Conservation (phyloP, 1,140 invertebrate genomes). For the Trichogramma pretiosum region DNA sequence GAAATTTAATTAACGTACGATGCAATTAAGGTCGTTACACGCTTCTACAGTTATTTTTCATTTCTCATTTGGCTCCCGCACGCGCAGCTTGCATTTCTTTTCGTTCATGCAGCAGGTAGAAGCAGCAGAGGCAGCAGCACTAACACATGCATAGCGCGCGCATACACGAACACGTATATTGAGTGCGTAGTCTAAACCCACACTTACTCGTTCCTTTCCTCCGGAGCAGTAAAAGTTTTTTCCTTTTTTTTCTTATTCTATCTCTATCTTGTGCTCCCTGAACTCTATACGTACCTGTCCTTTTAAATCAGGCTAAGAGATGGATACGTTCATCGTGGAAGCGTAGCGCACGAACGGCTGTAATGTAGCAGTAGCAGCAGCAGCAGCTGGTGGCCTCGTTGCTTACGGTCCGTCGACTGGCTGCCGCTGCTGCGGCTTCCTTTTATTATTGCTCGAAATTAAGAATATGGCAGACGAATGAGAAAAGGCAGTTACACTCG, state of each 20-base stretch:
- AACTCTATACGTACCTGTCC: conserved; percentile 1
- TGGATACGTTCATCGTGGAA: conserved; percentile 10
- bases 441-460: conserved; percentile 22
- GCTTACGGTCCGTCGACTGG: conserved; percentile 15
- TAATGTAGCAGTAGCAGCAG: too few relatives aligned
- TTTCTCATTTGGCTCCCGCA: not conserved
- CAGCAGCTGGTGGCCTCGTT: conserved; percentile 20
- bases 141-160: too few relatives aligned
- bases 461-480: not conserved
- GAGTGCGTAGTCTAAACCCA: too few relatives aligned
- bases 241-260: conserved; percentile 2
- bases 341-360: too few relatives aligned
- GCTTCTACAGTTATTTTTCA: conserved; percentile 7
- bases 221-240: not conserved
- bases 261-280: not conserved
- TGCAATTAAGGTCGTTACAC: conserved; percentile 5
- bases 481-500: not conserved
- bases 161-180: too few relatives aligned
- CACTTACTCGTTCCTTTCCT: not conserved
- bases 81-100: not conserved
- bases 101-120: not conserved
- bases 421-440: conserved; percentile 10
- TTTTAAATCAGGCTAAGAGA: conserved; percentile 14
- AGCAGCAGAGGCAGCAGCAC: too few relatives aligned
- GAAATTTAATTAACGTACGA: conserved; percentile 13